phyloP scores from a whole-genome alignment of 2,888 invertebrate genomes.

The Drosophila pseudotalamancana region DNA sequence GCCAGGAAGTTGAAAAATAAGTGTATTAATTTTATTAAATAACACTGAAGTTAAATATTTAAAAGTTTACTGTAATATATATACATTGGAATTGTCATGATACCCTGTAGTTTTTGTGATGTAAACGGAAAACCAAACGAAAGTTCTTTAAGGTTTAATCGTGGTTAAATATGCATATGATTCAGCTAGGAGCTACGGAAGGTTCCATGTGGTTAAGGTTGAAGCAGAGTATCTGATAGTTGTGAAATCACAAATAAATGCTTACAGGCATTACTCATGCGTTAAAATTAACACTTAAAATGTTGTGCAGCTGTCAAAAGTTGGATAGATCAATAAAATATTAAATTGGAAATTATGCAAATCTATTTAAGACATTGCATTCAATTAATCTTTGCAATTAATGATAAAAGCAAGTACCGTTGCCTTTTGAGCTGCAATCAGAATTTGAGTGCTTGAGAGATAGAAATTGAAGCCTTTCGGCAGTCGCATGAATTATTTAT shows the following conservation, averaged over 20 bases:
- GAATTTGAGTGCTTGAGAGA: constrained; percentile 39
- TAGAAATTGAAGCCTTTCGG: constrained; percentile 66
- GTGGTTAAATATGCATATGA: too few species aligned
- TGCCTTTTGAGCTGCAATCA: constrained; percentile 75
- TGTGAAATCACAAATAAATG: neutral
- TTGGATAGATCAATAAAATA: constrained; percentile 59
- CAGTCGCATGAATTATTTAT: constrained; percentile 70
- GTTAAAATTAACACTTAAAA: constrained; percentile 48
- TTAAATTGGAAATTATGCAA: constrained; percentile 49
- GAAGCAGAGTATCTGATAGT: neutral
- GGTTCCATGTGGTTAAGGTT: too few species aligned
- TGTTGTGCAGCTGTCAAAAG: constrained; percentile 47
- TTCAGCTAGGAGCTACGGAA: too few species aligned
- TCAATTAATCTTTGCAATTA: constrained; percentile 71
- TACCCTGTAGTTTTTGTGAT: too few species aligned
- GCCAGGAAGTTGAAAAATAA: neutral
- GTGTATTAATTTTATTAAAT: too few species aligned
- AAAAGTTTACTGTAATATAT: neutral
- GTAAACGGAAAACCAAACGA: too few species aligned
- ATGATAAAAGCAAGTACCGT: constrained; percentile 60
- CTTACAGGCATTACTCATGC: constrained; percentile 28
- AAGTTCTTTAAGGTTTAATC: too few species aligned
- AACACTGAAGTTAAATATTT: too few species aligned
- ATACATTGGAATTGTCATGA: too few species aligned
- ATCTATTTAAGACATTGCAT: constrained; percentile 45